Percentiles rank a stretch among this genome's conserved stretches.
Conservation (phyloP, 2,113 vertebrate genomes). For the Isurus oxyrinchus region DNA sequence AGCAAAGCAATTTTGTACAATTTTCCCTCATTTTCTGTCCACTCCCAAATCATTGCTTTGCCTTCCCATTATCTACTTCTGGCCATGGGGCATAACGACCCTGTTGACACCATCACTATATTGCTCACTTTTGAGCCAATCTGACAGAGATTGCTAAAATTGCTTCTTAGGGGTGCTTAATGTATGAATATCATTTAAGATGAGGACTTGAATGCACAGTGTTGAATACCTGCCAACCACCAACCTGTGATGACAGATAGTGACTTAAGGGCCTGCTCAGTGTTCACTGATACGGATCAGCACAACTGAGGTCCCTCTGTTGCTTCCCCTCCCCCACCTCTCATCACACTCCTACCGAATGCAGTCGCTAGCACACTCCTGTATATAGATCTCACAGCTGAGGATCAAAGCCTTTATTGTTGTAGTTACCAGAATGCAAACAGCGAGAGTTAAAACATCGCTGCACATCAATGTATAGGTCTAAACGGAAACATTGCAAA, state of each 20-base stretch:
- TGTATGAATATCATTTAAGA: background rate
- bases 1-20: background rate
- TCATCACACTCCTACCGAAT: background rate
- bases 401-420: background rate
- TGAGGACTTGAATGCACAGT: background rate
- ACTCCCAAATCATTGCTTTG: background rate
- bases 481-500: slow-evolving; percentile 1
- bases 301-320: background rate
- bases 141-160: background rate
- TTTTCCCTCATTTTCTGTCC: background rate
- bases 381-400: background rate
- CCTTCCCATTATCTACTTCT: background rate
- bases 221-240: background rate
- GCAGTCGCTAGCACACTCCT: background rate
- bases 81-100: background rate
- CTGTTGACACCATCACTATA: background rate
- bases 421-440: background rate
- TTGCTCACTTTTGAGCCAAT: background rate
- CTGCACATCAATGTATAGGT: background rate
- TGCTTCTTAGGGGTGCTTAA: background rate
- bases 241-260: background rate
- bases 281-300: background rate
- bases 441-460: background rate
- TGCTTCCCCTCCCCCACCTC: background rate
- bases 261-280: background rate